phyloP scores from a whole-genome alignment of 2,113 vertebrate species.

The Bujurquina vittata region DNA sequence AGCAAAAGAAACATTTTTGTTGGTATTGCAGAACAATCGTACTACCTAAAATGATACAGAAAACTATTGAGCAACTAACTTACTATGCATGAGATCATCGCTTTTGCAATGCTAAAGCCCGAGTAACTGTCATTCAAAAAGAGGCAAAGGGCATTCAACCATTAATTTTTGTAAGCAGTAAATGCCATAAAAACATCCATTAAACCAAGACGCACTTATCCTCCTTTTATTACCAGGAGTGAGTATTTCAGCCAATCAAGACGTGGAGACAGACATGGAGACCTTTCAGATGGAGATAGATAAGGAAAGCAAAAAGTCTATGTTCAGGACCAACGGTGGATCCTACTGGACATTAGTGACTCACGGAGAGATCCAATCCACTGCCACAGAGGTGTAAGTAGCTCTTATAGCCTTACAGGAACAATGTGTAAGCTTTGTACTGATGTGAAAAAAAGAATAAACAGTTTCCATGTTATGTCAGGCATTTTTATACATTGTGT shows the following conservation, averaged over 20 bases:
- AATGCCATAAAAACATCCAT: not conserved
- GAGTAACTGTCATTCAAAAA: conserved; percentile 6
- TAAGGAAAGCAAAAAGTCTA: conserved; percentile 88
- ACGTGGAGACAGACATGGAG: conserved; percentile 92
- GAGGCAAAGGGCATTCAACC: not conserved
- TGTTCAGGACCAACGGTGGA: conserved; percentile 89
- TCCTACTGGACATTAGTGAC: conserved; percentile 94
- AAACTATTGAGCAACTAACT: not conserved
- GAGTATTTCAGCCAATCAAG: conserved; percentile 96
- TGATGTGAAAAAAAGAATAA: not conserved
- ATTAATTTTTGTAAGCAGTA: not conserved
- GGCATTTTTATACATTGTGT: not conserved
- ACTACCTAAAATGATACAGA: not conserved
- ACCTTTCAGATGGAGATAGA: conserved; percentile 97
- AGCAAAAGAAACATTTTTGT: not conserved
- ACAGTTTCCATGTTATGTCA: not conserved
- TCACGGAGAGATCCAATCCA: conserved; percentile 93
- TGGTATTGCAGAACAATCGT: not conserved
- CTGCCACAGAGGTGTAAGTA: conserved; percentile 90
- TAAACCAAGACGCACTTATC: not conserved
- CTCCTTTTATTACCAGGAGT: conserved; percentile 80
- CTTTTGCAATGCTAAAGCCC: not conserved
- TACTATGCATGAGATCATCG: not conserved
- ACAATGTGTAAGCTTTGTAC: not conserved
- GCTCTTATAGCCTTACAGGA: not conserved